Evolutionary conservation across 2,113 vertebrate species (phyloP).

Genomic region (Cryptoleucopteryx plumbea): DNA sequence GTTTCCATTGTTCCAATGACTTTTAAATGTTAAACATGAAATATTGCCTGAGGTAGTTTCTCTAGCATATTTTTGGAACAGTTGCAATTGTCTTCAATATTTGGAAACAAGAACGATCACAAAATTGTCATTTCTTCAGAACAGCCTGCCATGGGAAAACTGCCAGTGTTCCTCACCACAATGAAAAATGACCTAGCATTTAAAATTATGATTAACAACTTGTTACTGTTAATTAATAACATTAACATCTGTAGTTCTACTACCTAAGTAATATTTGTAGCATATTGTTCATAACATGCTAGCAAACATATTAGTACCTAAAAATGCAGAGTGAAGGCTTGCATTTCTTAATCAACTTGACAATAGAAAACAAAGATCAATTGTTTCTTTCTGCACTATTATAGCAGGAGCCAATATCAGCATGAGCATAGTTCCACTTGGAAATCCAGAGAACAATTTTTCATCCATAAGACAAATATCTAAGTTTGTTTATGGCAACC

Average conservation of each 20-base stretch:
- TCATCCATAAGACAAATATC: neutral
- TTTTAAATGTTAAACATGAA: neutral
- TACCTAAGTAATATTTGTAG: neutral
- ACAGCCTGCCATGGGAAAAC: neutral
- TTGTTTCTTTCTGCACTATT: neutral
- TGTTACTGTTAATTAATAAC: neutral
- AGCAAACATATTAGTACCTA: neutral
- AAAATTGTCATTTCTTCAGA: neutral
- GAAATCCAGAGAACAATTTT: neutral
- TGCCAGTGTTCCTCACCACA: neutral
- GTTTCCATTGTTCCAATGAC: neutral
- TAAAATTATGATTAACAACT: neutral
- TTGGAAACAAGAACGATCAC: neutral
- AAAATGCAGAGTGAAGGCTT: neutral
- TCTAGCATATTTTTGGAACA: neutral
- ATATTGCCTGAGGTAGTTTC: neutral
- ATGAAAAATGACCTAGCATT: neutral
- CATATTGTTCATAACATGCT: neutral
- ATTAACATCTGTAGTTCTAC: neutral
- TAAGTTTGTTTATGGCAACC: neutral
- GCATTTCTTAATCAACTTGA: neutral
- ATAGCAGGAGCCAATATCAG: neutral
- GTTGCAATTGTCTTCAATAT: neutral
- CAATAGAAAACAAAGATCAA: neutral
- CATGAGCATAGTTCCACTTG: neutral